Base-by-base conservation (phyloP, 2,888 invertebrate genomes). In the Drosophila maculinotata region DNA sequence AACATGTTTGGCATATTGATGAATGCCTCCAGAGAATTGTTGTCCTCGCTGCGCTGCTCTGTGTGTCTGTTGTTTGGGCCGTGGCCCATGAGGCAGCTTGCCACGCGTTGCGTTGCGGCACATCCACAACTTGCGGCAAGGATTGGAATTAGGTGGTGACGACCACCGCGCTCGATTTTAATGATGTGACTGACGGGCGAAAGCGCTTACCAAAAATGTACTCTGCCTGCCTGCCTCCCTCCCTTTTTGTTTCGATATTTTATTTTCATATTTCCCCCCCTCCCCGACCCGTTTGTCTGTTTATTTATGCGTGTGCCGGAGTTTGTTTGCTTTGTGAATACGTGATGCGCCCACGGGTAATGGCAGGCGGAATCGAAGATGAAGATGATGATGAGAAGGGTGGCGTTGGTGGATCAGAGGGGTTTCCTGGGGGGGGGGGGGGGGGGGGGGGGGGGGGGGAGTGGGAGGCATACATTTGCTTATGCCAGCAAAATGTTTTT, bases 301-400 rank as follows among this genome's bases (percentile, higher is more conserved):
- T 81, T 84, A 83, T 83, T 77, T 86, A 80, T 81, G 87, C 84
- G 81, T 75, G 72, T 68, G 75, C 66, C 68, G 68, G 64, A 75
- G 84, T 83, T 86, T 83, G 84, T 79, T 84, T 87, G 87, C 82
- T 79, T 85, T 85, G 72, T 85, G 87, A 85, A 87, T 84, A 87
- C 83, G 85, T 87, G 87, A 84, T 87, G 78, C 57, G 70, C 65
- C 60, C 65, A 63, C 63, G 63, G 69, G 69, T 69, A 54, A 74
- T 51, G 71, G 53, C 45, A 42, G 56, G 17, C 51, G 15, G 23
- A 17, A 15, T 36, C 15, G 30, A 45, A 30, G 28, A 31, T n/a
- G 33, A n/a, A 15, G 31, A 5, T 0, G 39, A 8, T 12, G 15
- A 10, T 6, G 14, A n/a, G n/a, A n/a, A 6, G 3, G n/a, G 0